Evolutionary conservation across 2,888 invertebrate genomes (phyloP), one percentile per base, ranked within the genome.

Genomic region (Helleia helle): DNA sequence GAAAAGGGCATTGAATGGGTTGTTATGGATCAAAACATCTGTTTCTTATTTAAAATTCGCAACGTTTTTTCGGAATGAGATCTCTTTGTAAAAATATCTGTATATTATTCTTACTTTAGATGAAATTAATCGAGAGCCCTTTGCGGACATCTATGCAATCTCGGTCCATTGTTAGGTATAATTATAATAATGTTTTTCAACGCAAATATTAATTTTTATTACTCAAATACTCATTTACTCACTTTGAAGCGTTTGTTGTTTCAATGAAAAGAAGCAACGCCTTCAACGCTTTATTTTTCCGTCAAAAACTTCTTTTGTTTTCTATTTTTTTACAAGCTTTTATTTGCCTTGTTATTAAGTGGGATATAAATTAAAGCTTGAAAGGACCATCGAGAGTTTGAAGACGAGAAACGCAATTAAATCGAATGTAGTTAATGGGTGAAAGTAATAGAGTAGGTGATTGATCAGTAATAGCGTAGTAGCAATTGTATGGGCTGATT

Each of bases 191-290:
- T 71, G 65, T 69, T 68, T 71, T 70, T 64, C n/a, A 73, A 70
- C 70, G 71, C 62, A 71, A 79, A 79, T 77, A 74, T 76, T 76
- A 79, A 75, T 80, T 74, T 75, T 73, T 76, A 80, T 79, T 73
- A 72, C 65, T 62, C 63, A 54, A 58, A 71, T 63, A 62, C 64
- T 49, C 48, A 53, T 51, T 53, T 45, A 47, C 41, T 60, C 62
- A 70, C 65, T 69, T 70, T 64, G 59, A 64, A 59, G 59, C 64
- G 61, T 64, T 67, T 55, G 55, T 69, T 63, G 64, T 65, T 67
- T 38, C 36, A 41, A 39, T 36, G 29, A 48, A 41, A 43, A 41
- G 36, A 42, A 38, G 43, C 41, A 39, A 41, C 36, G 41, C 30
- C 37, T 30, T 48, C 43, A 46, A 25, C 41, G 45, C 40, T 49